Conservation (phyloP, 2,113 vertebrate species). For the Tachysurus vachellii region DNA sequence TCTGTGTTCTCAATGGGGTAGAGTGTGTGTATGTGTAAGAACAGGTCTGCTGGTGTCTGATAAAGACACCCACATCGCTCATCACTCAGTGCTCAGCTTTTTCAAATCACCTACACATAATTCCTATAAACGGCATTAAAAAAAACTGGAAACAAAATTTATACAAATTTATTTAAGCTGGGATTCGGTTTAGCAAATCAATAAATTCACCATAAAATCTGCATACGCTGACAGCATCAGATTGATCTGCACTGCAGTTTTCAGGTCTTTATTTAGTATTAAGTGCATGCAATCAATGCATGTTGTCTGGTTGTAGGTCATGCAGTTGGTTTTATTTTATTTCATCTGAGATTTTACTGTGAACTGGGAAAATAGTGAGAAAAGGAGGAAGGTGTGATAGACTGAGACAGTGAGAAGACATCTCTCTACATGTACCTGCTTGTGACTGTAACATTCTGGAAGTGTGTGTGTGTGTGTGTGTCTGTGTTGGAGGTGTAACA, state of each 20-base stretch:
- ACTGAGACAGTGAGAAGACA: not conserved
- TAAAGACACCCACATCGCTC: conserved; percentile 32
- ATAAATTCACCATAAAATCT: not conserved
- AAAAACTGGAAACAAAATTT: not conserved
- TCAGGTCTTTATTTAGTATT: not conserved
- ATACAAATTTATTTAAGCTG: too few species aligned
- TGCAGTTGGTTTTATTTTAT: not conserved
- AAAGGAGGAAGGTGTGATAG: not conserved
- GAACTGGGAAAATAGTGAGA: not conserved
- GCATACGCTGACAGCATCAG: not conserved
- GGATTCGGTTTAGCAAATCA: not conserved
- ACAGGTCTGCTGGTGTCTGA: conserved; percentile 40
- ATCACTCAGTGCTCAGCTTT: not conserved
- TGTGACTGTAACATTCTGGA: not conserved
- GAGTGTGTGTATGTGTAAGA: conserved; percentile 10
- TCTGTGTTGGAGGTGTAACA: not conserved
- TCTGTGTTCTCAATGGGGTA: conserved; percentile 24
- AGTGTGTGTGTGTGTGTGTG: not conserved
- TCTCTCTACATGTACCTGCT: not conserved
- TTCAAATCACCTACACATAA: not conserved
- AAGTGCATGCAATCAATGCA: not conserved
- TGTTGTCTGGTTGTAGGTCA: not conserved
- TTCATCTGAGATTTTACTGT: not conserved
- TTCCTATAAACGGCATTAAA: not conserved
- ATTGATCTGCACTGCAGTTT: not conserved